A percentile compares a stretch with the other conserved stretches of the same genome.
These are phyloP conservation scores for Morelia viridis DNA, from an alignment of 2,797 vertebrate genomes.

Conservation along the genomic window DNA sequence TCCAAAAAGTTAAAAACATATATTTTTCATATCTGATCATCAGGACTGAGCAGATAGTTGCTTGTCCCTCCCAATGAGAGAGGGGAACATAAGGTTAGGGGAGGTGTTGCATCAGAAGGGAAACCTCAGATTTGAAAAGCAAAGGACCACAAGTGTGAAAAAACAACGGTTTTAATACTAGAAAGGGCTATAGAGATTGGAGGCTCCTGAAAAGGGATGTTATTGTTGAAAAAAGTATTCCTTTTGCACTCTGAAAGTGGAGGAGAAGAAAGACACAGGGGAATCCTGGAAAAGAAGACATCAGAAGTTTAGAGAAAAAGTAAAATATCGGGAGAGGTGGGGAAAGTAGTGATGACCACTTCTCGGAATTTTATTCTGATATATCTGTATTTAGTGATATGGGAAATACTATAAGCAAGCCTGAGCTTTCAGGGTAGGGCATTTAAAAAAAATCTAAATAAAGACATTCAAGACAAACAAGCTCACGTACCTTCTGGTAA, in stretches of 20 bases:
- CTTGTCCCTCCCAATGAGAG: background rate
- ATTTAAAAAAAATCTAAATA: constrained; percentile 9
- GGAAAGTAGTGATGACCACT: background rate
- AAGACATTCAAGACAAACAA: constrained; percentile 14
- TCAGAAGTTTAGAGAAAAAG: background rate
- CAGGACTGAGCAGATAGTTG: background rate
- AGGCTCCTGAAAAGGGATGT: background rate
- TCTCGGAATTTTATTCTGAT: constrained; percentile 14
- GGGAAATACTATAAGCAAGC: constrained; percentile 20
- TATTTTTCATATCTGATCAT: background rate
- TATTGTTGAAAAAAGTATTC: background rate
- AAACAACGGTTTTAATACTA: background rate
- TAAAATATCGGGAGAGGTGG: background rate
- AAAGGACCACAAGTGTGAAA: background rate
- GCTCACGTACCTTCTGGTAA: constrained; percentile 11
- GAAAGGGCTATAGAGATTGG: background rate
- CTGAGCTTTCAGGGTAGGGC: background rate
- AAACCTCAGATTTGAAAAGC: background rate
- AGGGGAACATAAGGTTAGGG: too few relatives aligned
- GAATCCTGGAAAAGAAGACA: background rate
- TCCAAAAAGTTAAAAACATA: background rate
- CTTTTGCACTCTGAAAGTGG: background rate
- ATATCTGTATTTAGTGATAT: constrained; percentile 17
- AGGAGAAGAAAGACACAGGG: background rate
- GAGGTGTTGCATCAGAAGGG: background rate